A percentile compares a stretch with the other conserved stretches of the same genome.
Evolutionary conservation across 1,140 invertebrate genomes (phyloP).

Genomic region (Sitophilus oryzae): DNA sequence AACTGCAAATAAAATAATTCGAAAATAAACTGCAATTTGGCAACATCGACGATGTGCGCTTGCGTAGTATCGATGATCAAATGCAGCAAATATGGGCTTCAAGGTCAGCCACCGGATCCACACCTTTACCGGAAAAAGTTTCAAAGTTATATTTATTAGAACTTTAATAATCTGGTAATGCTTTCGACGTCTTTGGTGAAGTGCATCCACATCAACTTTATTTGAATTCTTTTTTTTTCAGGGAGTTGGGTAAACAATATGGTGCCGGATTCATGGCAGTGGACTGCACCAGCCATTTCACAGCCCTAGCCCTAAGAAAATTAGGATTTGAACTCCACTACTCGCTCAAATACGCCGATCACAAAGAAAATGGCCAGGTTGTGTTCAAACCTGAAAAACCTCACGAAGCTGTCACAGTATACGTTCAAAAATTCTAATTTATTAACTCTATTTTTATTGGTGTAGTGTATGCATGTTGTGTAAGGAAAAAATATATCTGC

Average conservation of each 20-base stretch:
- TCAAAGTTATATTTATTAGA: no score
- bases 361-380: conserved; percentile 52
- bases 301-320: conserved; percentile 60
- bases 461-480: not conserved
- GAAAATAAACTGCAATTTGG: no score
- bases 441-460: not conserved
- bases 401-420: conserved; percentile 49
- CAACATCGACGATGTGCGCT: no score
- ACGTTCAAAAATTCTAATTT: conserved; percentile 45
- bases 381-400: conserved; percentile 54
- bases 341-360: conserved; percentile 56
- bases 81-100: no score
- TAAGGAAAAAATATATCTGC: no score
- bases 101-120: no score
- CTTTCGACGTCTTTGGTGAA: no score
- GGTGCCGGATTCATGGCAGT: conserved; percentile 50
- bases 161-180: no score
- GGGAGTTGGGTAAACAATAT: conserved; percentile 50
- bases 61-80: no score
- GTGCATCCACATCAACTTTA: no score
- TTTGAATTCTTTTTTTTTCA: conserved; percentile 45
- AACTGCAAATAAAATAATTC: no score
- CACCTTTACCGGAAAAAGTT: no score
- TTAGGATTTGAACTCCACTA: conserved; percentile 62
- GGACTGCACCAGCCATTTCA: conserved; percentile 64